These are phyloP conservation scores for Lanistes nyassanus DNA, from an alignment of 1,140 invertebrate genomes.

Conservation along the genomic window DNA sequence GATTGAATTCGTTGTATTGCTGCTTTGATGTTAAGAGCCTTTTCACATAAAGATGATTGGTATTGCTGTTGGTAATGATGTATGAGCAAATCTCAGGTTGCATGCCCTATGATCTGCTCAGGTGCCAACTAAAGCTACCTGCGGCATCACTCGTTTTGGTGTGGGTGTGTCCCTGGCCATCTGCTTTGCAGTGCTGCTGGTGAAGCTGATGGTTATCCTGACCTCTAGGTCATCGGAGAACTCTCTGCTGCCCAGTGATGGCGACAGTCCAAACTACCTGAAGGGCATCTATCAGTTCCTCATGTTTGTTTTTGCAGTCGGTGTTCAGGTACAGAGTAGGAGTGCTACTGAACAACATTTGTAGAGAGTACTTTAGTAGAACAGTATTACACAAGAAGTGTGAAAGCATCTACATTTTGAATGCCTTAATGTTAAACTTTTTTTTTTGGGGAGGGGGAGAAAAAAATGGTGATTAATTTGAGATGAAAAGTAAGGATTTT, in stretches of 20 bases:
- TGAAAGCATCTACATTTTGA: no score
- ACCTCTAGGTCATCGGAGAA: slow-evolving; percentile 72
- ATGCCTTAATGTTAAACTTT: no score
- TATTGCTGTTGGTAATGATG: background rate
- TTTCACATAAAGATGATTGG: background rate
- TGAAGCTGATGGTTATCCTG: slow-evolving; percentile 93
- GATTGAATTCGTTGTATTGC: no score
- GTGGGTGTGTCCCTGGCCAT: slow-evolving; percentile 87
- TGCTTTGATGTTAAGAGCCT: background rate
- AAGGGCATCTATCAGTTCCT: slow-evolving; percentile 90
- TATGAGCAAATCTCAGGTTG: background rate
- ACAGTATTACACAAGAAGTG: no score
- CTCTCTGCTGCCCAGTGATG: slow-evolving; percentile 49
- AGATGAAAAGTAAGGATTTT: no score
- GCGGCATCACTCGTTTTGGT: slow-evolving; percentile 84
- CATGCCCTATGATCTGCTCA: background rate
- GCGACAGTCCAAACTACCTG: slow-evolving; percentile 89
- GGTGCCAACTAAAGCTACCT: slow-evolving; percentile 71
- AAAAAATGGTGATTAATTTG: no score
- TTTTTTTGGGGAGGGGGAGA: no score
- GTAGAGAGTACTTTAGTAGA: no score
- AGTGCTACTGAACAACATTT: no score
- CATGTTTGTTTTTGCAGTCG: slow-evolving; percentile 81
- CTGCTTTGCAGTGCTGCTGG: slow-evolving; percentile 90
- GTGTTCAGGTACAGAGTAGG: slow-evolving; percentile 69